Evolutionary conservation across 2,888 invertebrate genomes (phyloP), one percentile per base, ranked within the genome.

Genomic region (Caenorhabditis wallacei): DNA sequence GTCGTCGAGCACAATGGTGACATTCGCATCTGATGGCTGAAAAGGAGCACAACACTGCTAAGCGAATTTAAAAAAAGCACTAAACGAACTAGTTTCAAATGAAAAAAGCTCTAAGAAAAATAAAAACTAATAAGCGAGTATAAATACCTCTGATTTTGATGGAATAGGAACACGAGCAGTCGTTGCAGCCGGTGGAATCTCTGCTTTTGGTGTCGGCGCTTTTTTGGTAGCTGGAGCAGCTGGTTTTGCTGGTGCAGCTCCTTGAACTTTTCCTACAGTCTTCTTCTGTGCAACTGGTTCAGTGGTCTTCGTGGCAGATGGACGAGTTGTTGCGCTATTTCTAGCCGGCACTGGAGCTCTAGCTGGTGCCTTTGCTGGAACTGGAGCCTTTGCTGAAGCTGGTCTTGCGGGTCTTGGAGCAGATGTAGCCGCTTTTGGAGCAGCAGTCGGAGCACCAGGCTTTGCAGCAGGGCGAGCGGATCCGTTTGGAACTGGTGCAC

Each of bases 241-340:
- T 7, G 80, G 26, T 35, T 76, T 78, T 16, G 76, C 46, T 46
- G 74, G 68, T 26, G 74, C 80, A 22, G 74, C 68, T 53, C 56
- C 72, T 46, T 72, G 72, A 18, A 72, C 80, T 22, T 80, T 80
- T 59, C 72, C 80, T 1, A 80, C 66, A 8, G 54, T 72, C 30
- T 80, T 80, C 53, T 72, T 80, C 68, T 59, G 72, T 18, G 72
- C 72, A 5, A 68, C 11, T 1, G 80, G 35, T 30, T 80, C 74
- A n/a, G 46, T 18, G 2, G 69, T 20, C 10, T 46, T 63, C 11
- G 43, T 11, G 10, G 53, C 10, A 18, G 53, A 22, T 37, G 18
- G 11, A 18, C 35, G n/a, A 18, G 61, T 4, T n/a, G 59, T 13
- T 0, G 56, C 35, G 35, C 35, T 10, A 7, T 35, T 35, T 35